A percentile compares a stretch with the other conserved stretches of the same genome.
phyloP scores from a whole-genome alignment of 2,113 vertebrate genomes.

The Psophia crepitans region DNA sequence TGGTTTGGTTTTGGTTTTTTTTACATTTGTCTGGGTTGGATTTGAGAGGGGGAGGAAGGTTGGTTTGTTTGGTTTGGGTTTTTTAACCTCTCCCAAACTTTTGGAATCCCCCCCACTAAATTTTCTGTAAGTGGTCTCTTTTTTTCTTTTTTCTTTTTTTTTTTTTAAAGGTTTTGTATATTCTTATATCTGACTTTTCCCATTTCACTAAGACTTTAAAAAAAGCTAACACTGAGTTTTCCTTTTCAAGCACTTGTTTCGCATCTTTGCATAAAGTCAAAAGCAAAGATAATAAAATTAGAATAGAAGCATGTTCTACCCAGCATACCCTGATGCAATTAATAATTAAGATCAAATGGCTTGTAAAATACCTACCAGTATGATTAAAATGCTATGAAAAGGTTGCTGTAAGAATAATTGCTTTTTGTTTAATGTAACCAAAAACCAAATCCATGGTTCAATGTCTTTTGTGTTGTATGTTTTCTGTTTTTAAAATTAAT shows the following conservation, averaged over 20 bases:
- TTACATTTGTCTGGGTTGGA: too few relatives aligned
- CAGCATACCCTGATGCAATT: slow-evolving; percentile 29
- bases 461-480: slow-evolving; percentile 65
- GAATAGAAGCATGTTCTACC: background rate
- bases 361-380: slow-evolving; percentile 35
- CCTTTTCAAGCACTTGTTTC: background rate
- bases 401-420: slow-evolving; percentile 65
- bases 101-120: background rate
- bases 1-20: background rate
- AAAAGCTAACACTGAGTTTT: too few relatives aligned
- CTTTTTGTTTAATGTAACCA: slow-evolving; percentile 67
- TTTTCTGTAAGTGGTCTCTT: background rate
- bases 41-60: too few relatives aligned
- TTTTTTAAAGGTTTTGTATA: background rate
- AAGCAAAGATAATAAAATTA: slow-evolving; percentile 22
- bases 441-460: slow-evolving; percentile 48
- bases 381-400: slow-evolving; percentile 61
- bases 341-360: slow-evolving; percentile 64
- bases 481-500: slow-evolving; percentile 79
- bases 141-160: background rate
- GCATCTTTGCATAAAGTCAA: slow-evolving; percentile 15
- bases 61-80: background rate
- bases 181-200: background rate
- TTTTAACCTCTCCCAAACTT: background rate
- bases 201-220: background rate